Evolutionary conservation across 1,140 invertebrate species (phyloP), one percentile per base, ranked within the genome.

Genomic region (Acromyrmex charruanus): DNA sequence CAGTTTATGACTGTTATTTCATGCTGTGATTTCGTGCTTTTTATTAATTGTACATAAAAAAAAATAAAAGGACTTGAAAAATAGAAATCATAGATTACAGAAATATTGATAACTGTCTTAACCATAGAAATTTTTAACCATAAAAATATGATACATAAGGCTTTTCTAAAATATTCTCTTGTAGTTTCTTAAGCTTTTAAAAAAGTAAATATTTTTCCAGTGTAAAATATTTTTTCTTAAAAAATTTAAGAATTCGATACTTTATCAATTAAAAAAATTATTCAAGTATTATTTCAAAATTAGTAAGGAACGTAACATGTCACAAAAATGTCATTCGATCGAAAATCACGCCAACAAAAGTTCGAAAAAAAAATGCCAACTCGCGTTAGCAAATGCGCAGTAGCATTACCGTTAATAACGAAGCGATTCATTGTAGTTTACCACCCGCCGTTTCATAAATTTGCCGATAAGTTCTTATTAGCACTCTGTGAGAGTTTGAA

Each of bases 361-460:
- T 28, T 55, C 18, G 6, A 28, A 55, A 71, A 25, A 81, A 81
- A 80, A 44, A 68, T 69, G 16, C 21, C 9, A 53, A 21, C 3
- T 81, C 31, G n/a, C 28, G 2, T 39, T 28, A 31, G 49, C 14
- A 39, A 44, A 68, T 66, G 31, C 51, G 55, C 49, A 12, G 18
- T 31, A 66, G 55, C 53, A 80, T 77, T 77, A 71, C 49, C 51
- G 82, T 90, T 86, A 86, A 90, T 85, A 90, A 88, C 80, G 12
- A 6, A 87, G 80, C 89, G 65, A 90, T 90, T 90, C 89, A 80
- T 90, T 90, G 85, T 59, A 90, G 3, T 88, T 90, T 77, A 71
- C 77, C 85, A 53, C 77, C 85, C 59, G 68, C 66, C 18, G 69
- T 85, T 90, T 72, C 81, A 77, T 59, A 82, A 90, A 90, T 88